Base-by-base conservation (phyloP, 35 echinoderm and acorn worm species). In the Lytechinus pictus region DNA sequence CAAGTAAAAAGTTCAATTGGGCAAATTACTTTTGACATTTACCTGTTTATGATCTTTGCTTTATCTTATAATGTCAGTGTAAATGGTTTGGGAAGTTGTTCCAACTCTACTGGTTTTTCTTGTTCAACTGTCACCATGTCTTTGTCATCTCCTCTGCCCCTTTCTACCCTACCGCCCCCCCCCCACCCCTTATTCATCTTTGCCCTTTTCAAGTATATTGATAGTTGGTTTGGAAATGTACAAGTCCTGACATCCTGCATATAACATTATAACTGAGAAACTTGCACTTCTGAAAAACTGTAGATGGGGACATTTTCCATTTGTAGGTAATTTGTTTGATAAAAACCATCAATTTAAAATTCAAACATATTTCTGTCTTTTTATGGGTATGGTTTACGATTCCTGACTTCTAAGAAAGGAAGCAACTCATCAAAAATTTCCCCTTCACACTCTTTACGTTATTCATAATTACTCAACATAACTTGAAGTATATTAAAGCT, bases 1-100 rank as follows among this genome's bases (percentile, higher is more conserved):
- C 66, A 7, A 79, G 21, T 79, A 79, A 79, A 44, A 79, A 79
- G 66, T 79, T 79, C 66, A 24, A 79, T 79, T 79, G 66, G 66
- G 66, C 66, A 79, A 79, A 79, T 79, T 79, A 79, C 66, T 79
- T 79, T 79, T 79, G 66, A 79, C 66, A 79, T 79, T 79, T 79
- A 79, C 66, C 66, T 79, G 16, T 79, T 79, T n/a, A 24, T 24
- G 19, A 19, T 79, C 12, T 79, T 19, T 79, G 66, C 66, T 79
- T 79, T 79, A 79, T 79, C 19, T 7, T 24, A n/a, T 4, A 79
- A 79, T n/a, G 19, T n/a, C 19, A 79, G 66, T 79, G 21, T 79
- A 79, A 79, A 79, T 79, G 66, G 19, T 19, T 19, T 79, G 66
- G 66, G 66, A 79, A 79, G n/a, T 24, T 79, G 66, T 79, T 79